These are phyloP conservation scores for Cephalopachus bancanus DNA, from an alignment of 2,797 vertebrate species.

Conservation along the genomic window DNA sequence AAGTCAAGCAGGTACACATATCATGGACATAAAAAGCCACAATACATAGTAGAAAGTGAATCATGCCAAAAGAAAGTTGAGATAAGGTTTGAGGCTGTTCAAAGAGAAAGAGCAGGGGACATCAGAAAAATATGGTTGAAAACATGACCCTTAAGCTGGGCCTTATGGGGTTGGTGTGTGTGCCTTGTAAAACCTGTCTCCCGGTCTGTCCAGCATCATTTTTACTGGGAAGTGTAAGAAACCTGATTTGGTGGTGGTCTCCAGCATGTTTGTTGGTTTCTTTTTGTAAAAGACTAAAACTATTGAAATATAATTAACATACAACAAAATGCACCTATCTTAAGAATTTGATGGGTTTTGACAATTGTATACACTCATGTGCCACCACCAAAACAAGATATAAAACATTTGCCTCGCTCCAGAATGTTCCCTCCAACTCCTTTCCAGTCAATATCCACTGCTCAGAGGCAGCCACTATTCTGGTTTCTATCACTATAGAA, in stretches of 20 bases:
- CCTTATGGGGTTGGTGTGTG: neutral
- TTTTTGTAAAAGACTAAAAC: too few relatives aligned
- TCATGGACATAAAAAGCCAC: neutral
- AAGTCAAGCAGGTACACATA: neutral
- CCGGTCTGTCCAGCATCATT: neutral
- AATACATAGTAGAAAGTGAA: neutral
- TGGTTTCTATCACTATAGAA: too few relatives aligned
- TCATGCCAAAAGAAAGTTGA: neutral
- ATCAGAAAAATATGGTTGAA: neutral
- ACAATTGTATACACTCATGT: too few relatives aligned
- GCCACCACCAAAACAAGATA: too few relatives aligned
- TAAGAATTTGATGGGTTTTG: too few relatives aligned
- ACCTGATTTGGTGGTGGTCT: neutral
- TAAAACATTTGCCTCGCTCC: too few relatives aligned
- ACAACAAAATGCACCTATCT: too few relatives aligned
- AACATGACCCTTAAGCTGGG: neutral
- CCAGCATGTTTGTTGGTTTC: neutral
- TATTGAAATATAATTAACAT: too few relatives aligned
- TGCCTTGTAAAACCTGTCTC: neutral
- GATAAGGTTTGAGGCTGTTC: neutral
- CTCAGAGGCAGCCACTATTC: too few relatives aligned
- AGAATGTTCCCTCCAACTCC: too few relatives aligned
- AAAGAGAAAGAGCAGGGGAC: neutral
- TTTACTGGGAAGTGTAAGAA: neutral
- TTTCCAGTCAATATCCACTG: too few relatives aligned